Evolutionary conservation across 1,140 invertebrate species (phyloP).

Genomic region (Planococcus citri): DNA sequence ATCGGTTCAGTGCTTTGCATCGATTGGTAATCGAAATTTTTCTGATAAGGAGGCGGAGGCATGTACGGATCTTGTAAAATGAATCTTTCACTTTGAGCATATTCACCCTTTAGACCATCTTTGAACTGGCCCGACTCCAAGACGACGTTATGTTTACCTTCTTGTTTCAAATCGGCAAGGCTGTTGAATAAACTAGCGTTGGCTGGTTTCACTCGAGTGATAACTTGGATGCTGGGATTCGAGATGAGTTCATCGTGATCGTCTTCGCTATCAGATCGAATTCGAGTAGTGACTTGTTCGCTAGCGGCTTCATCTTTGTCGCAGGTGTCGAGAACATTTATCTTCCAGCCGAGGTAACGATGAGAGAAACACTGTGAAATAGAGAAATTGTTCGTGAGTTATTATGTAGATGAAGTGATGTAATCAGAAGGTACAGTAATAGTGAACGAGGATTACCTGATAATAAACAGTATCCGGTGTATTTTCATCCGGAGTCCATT

Average conservation of each 20-base stretch:
- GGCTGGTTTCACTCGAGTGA: slow-evolving; percentile 56
- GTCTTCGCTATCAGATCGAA: slow-evolving; percentile 29
- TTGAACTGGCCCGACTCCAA: background rate
- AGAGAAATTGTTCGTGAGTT: slow-evolving; percentile 20
- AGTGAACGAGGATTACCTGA: slow-evolving; percentile 44
- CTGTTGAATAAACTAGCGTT: slow-evolving; percentile 24
- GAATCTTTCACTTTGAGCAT: background rate
- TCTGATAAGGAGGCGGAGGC: slow-evolving; percentile 8
- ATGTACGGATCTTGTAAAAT: slow-evolving; percentile 13
- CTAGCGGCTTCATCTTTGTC: slow-evolving; percentile 43
- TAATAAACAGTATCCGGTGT: slow-evolving; percentile 88
- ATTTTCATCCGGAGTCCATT: slow-evolving; percentile 73
- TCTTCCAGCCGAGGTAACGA: slow-evolving; percentile 88
- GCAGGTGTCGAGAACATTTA: slow-evolving; percentile 75
- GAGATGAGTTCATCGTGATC: slow-evolving; percentile 40
- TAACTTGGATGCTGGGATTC: slow-evolving; percentile 49
- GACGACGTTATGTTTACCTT: background rate
- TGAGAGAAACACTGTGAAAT: slow-evolving; percentile 72
- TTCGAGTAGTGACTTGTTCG: slow-evolving; percentile 39
- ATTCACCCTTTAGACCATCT: background rate
- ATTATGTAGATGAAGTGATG: background rate
- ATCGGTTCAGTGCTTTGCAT: slow-evolving; percentile 9
- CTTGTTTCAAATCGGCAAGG: background rate
- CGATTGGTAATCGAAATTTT: slow-evolving; percentile 13
- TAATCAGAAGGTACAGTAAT: background rate